phyloP scores from a whole-genome alignment of 2,113 vertebrate genomes.

The Centropristis striata region DNA sequence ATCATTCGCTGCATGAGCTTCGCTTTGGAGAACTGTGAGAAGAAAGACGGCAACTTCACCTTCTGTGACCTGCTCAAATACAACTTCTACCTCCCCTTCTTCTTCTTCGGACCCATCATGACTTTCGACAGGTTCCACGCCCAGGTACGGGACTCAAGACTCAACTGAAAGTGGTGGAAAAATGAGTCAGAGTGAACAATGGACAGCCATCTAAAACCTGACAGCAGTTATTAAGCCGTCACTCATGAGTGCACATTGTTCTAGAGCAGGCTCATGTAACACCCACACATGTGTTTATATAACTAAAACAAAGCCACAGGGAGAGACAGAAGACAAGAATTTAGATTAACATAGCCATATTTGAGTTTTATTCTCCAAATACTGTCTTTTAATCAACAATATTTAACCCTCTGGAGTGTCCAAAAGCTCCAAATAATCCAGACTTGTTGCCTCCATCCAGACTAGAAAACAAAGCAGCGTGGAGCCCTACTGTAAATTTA shows the following conservation, averaged over 20 bases:
- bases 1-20: slow-evolving; percentile 98
- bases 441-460: too few species aligned
- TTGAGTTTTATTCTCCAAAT: background rate
- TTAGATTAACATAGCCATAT: background rate
- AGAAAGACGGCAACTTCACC: slow-evolving; percentile 89
- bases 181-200: background rate
- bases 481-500: too few species aligned
- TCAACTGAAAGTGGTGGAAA: background rate
- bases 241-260: background rate
- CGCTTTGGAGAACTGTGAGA: slow-evolving; percentile 91
- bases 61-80: slow-evolving; percentile 94
- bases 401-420: too few species aligned
- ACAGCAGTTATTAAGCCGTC: slow-evolving; percentile 5
- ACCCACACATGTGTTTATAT: background rate
- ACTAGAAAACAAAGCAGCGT: too few species aligned
- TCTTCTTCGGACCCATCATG: slow-evolving; percentile 98
- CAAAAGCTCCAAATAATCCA: too few species aligned
- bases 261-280: background rate
- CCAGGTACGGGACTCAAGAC: slow-evolving; percentile 86
- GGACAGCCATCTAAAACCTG: background rate
- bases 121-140: slow-evolving; percentile 93
- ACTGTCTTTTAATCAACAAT: background rate
- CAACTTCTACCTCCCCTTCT: slow-evolving; percentile 99
- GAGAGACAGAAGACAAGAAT: background rate
- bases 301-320: background rate